These are phyloP conservation scores for Tenthredo mesomela DNA, from an alignment of 2,888 invertebrate genomes.

Conservation along the genomic window DNA sequence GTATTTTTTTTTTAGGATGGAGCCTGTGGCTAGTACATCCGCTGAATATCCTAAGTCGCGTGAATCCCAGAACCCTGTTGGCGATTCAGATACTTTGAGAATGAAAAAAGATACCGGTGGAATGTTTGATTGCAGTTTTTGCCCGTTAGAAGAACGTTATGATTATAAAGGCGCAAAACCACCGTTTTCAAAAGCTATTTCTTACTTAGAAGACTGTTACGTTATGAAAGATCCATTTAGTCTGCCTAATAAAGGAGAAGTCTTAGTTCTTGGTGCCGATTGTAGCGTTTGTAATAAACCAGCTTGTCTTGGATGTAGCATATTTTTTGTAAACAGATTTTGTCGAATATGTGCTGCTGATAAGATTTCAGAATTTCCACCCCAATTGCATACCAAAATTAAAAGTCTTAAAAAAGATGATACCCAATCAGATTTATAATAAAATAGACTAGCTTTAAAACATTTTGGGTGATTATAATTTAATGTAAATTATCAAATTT, in stretches of 20 bases:
- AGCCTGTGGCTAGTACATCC: conserved; percentile 58
- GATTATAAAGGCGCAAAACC: conserved; percentile 89
- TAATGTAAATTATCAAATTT: neutral
- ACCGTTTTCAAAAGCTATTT: conserved; percentile 85
- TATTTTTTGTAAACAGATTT: conserved; percentile 88
- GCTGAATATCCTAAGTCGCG: conserved; percentile 35
- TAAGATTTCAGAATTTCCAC: conserved; percentile 83
- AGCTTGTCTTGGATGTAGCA: conserved; percentile 90
- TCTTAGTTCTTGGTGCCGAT: conserved; percentile 87
- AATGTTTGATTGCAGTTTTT: conserved; percentile 84
- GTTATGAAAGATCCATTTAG: conserved; percentile 93
- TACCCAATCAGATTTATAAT: neutral
- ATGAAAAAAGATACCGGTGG: conserved; percentile 65
- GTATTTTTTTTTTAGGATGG: conserved; percentile 65
- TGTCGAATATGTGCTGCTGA: conserved; percentile 86
- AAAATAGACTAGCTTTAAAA: neutral
- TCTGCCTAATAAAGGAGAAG: conserved; percentile 87
- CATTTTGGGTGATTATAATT: neutral
- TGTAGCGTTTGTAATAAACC: conserved; percentile 85
- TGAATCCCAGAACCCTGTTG: conserved; percentile 14
- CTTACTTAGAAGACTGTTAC: conserved; percentile 87
- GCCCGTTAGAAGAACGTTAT: conserved; percentile 85
- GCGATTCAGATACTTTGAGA: conserved; percentile 30
- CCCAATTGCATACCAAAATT: conserved; percentile 84
- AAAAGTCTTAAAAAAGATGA: conserved; percentile 70